Conservation (phyloP, 2,888 invertebrate genomes). For the Scrobipalpa atriplicella region DNA sequence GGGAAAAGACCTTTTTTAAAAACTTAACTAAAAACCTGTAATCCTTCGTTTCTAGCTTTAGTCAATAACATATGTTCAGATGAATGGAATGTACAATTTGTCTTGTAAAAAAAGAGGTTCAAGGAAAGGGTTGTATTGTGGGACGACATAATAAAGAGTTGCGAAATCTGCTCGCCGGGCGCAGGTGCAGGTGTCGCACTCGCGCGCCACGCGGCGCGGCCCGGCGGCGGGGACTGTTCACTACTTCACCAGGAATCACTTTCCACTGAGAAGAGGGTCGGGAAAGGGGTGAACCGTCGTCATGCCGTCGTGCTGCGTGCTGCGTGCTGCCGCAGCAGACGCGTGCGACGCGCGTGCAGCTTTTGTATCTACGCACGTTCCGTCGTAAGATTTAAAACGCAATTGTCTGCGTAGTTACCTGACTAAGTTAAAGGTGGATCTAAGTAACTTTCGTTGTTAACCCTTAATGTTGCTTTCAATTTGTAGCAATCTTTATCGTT, state of each 20-base stretch:
- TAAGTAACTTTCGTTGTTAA: background rate
- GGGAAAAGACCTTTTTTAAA: no score
- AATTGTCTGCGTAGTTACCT: background rate
- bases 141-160: slow-evolving; percentile 14
- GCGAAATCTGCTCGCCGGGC: background rate
- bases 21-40: no score
- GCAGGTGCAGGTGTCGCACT: background rate
- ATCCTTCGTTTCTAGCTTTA: no score
- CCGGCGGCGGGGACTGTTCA: background rate
- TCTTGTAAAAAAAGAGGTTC: background rate
- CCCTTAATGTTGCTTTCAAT: background rate
- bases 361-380: slow-evolving; percentile 15
- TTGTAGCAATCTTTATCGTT: background rate
- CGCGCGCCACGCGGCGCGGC: background rate
- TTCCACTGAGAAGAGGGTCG: background rate
- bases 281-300: slow-evolving; percentile 20
- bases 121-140: slow-evolving; percentile 31
- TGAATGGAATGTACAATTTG: background rate
- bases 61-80: no score
- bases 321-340: slow-evolving; percentile 1
- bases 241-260: no score
- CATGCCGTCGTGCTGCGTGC: background rate
- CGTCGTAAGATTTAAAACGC: background rate
- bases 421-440: background rate
- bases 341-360: slow-evolving; percentile 31